phyloP scores from a whole-genome alignment of 2,888 invertebrate species.

The Chaetogeoica ovagalla region DNA sequence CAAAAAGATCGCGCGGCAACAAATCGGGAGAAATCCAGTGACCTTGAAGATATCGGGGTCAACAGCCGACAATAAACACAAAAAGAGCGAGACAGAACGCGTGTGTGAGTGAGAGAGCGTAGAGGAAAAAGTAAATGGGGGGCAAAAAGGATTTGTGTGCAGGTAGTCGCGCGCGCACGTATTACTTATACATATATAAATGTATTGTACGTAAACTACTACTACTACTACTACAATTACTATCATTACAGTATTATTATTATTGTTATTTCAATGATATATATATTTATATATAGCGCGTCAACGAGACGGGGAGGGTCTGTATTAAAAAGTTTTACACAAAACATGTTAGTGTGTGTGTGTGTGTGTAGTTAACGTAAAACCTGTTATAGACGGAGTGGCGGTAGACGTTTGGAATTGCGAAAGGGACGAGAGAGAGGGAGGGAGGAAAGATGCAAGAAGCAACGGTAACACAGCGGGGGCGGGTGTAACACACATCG shows the following conservation, averaged over 20 bases:
- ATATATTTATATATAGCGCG: too few relatives aligned
- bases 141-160: conserved; percentile 44
- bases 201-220: background rate
- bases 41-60: conserved; percentile 46
- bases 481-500: conserved; percentile 34
- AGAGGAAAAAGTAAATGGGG: conserved; percentile 24
- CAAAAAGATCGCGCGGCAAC: conserved; percentile 2
- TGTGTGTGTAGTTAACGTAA: conserved; percentile 10
- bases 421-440: background rate
- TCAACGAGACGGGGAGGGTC: conserved; percentile 11
- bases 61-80: conserved; percentile 32
- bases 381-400: conserved; percentile 38
- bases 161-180: conserved; percentile 13
- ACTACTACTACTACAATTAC: background rate
- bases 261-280: too few relatives aligned
- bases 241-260: background rate
- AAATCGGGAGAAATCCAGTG: conserved; percentile 13
- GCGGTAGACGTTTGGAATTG: conserved; percentile 22
- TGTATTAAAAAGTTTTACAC: conserved; percentile 45
- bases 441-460: background rate
- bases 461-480: background rate
- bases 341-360: conserved; percentile 26
- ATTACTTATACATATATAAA: background rate
- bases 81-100: background rate
- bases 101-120: background rate